Evolutionary conservation across 1,140 invertebrate genomes (phyloP), one percentile per base, ranked within the genome.

Genomic region (Drosophila fuyamai): DNA sequence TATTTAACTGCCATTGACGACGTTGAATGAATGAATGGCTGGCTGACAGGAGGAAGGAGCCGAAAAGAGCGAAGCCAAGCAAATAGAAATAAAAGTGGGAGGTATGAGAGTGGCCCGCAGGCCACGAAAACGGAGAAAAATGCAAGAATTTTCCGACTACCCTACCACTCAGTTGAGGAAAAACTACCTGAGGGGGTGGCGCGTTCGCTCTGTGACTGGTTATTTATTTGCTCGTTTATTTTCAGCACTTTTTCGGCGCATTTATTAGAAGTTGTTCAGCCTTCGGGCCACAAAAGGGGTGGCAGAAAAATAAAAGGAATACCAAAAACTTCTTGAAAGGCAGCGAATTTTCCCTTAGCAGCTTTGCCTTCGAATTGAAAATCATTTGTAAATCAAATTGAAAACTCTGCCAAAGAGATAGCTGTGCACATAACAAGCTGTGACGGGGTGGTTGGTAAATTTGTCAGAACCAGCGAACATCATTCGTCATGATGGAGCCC

Each of bases 141-240:
- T 76, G 40, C 63, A 80, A 71, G 67, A 61, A 61, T 70, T 71
- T 57, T 35, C 38, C 43, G 27, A n/a, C 12, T 16, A 35, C 10
- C 23, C 23, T 23, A 4, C 23, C 23, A 4, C 23, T 23, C 23
- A 23, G 23, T 23, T 14, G 40, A 67, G 29, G 36, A 50, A 67
- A 68, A 66, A 58, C 65, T 71, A 72, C 68, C 68, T 72, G 68
- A 72, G 53, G 65, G 68, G 67, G 67, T 50, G 41, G 62, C 5
- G 32, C 32, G 36, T 36, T 27, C n/a, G 18, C 16, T 71, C 35
- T 40, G 35, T 71, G 53, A 41, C 68, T 79, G 61, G 77, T 79
- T 79, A 79, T 79, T 79, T 79, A 79, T 79, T 79, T 79, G 77
- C 77, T 79, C 76, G 76, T 79, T 79, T 79, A 79, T 79, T 79